Base-by-base conservation (phyloP, 2,888 invertebrate species). In the Tricholauxania praeusta region DNA sequence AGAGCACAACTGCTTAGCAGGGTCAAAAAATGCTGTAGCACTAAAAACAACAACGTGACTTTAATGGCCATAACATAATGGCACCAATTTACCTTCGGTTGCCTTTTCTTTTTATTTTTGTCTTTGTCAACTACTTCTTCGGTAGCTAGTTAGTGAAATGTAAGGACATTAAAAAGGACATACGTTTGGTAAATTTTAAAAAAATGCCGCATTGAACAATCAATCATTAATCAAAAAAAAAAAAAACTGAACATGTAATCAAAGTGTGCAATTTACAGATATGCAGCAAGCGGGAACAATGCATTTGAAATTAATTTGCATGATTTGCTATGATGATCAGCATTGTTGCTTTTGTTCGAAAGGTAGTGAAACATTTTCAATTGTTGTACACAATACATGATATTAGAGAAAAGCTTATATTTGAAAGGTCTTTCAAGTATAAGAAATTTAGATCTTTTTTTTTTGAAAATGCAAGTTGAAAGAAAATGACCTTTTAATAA, bases 291-390 rank as follows among this genome's bases (percentile, higher is more conserved):
- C 19, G 10, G 17, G 28, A 10, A 22, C 57, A 12, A 57, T 19
- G 57, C 19, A 19, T 57, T 74, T 32, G 77, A 78, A 80, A 80
- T 79, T 74, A 76, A 78, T 80, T 80, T 78, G 75, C 77, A 79
- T 80, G 80, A 80, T 78, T 77, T 77, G 76, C 64, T 75, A 79
- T 65, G 52, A 57, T 15, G 19, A 39, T 76, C 71, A 63, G 73
- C 69, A 67, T 71, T 72, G 49, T n/a, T 19, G 17, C 28, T n/a
- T 48, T 48, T 48, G 19, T 48, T 52, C 28, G 28, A 28, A 28
- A 28, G 57, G 70, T 65, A 69, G 22, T 57, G 6, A 22, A 22
- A 22, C 22, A 22, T 22, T 22, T 22, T 22, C 22, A 22, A 22
- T 22, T 22, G 22, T 22, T 3, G 22, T 22, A 22, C 3, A 22